phyloP scores from a whole-genome alignment of 2,797 vertebrate species.

The Cirrhinus molitorella region DNA sequence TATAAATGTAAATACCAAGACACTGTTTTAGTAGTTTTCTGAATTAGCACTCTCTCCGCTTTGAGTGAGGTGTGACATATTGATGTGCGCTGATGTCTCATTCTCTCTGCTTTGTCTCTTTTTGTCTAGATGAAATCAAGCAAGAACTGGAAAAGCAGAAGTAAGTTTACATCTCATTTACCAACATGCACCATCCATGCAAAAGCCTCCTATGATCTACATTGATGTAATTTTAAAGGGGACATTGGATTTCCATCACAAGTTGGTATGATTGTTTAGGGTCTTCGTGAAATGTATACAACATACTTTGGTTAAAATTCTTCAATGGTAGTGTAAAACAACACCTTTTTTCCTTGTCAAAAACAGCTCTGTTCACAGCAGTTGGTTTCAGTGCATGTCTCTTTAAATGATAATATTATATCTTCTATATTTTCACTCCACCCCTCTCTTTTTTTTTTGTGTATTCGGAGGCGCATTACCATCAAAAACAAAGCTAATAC shows the following conservation, averaged over 20 bases:
- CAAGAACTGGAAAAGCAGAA: constrained; percentile 92
- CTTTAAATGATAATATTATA: neutral
- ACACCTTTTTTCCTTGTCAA: neutral
- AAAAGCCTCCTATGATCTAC: neutral
- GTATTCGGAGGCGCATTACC: neutral
- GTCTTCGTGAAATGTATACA: neutral
- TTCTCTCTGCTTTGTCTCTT: constrained; percentile 50
- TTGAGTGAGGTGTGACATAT: constrained; percentile 1
- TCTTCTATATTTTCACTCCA: neutral
- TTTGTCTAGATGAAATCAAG: constrained; percentile 94
- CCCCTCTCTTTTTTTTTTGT: neutral
- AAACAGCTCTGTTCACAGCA: neutral
- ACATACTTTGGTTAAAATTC: neutral
- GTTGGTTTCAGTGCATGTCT: neutral
- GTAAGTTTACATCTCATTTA: constrained; percentile 76
- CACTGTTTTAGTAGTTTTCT: neutral
- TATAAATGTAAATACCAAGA: neutral
- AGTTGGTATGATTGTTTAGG: neutral
- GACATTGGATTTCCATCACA: neutral
- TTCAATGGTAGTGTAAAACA: neutral
- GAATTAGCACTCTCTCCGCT: neutral
- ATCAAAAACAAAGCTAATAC: neutral
- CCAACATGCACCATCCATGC: neutral
- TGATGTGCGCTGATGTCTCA: neutral
- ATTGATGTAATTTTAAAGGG: neutral